Conservation (phyloP, 2,113 vertebrate species). For the Ochotona curzoniae region DNA sequence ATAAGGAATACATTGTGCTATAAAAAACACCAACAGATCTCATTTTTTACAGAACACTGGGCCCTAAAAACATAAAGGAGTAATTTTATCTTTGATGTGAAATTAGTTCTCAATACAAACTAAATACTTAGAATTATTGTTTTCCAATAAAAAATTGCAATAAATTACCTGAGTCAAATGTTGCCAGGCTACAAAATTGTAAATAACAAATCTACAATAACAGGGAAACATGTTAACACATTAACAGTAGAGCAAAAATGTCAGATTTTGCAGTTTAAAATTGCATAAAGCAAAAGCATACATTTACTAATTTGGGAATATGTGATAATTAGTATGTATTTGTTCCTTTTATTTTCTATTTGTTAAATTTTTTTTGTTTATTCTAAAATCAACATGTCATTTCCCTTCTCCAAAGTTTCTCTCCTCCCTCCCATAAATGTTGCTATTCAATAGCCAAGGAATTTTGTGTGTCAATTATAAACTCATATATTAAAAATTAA, state of each 20-base stretch:
- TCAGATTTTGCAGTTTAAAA: not conserved
- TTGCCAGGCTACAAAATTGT: not conserved
- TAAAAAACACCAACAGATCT: not conserved
- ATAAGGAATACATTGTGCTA: too few species aligned
- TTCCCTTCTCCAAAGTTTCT: too few species aligned
- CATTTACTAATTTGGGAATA: not conserved
- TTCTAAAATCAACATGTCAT: too few species aligned
- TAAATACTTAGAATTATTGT: constrained; percentile 1
- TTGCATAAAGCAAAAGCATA: not conserved
- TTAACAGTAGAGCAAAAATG: not conserved
- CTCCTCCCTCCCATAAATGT: too few species aligned
- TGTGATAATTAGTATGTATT: not conserved
- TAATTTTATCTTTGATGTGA: not conserved
- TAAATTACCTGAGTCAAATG: constrained; percentile 15
- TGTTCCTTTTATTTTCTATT: not conserved
- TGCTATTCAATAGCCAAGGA: not conserved
- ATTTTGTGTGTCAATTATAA: not conserved
- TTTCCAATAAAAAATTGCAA: not conserved
- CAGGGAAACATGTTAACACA: not conserved
- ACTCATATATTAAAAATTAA: not conserved
- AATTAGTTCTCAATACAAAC: not conserved
- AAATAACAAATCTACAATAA: not conserved
- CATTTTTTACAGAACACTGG: not conserved
- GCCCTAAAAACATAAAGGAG: not conserved
- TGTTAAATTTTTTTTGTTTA: too few species aligned